A percentile compares a stretch with the other conserved stretches of the same genome.
Evolutionary conservation across 2,797 vertebrate genomes (phyloP).

Genomic region (Ctenochaetus hawaiiensis): DNA sequence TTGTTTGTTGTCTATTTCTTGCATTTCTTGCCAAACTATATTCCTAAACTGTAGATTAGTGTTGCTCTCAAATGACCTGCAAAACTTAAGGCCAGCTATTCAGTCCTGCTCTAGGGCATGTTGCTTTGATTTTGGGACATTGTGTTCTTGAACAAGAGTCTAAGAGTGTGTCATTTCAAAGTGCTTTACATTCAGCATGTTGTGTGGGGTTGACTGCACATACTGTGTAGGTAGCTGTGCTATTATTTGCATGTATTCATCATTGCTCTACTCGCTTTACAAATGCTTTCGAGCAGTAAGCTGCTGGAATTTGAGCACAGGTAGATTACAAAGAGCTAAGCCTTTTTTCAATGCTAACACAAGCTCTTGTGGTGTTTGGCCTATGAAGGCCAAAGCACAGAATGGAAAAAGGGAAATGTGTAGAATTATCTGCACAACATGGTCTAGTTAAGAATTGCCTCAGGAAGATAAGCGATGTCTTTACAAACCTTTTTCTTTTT

Average conservation of each 20-base stretch:
- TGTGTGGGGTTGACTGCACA: conserved; percentile 53
- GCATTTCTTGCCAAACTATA: conserved; percentile 19
- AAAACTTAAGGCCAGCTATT: conserved; percentile 23
- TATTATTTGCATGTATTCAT: conserved; percentile 62
- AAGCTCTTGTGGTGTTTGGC: conserved; percentile 32
- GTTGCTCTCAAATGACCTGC: conserved; percentile 12
- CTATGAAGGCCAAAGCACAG: conserved; percentile 47
- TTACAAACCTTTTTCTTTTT: not conserved
- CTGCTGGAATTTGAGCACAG: conserved; percentile 71
- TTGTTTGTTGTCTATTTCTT: conserved; percentile 20
- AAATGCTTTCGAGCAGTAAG: conserved; percentile 58
- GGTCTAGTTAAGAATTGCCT: conserved; percentile 6
- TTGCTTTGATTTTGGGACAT: conserved; percentile 48
- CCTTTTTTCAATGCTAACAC: conserved; percentile 56
- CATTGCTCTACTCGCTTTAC: conserved; percentile 45
- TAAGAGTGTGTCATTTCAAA: conserved; percentile 43
- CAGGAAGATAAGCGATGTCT: not conserved
- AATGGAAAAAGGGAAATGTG: conserved; percentile 18
- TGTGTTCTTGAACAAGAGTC: conserved; percentile 44
- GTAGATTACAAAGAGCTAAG: conserved; percentile 69
- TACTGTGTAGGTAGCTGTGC: conserved; percentile 58
- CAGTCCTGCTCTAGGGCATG: conserved; percentile 9
- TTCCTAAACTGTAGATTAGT: conserved; percentile 17
- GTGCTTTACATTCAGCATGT: conserved; percentile 54
- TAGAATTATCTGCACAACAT: not conserved